Evolutionary conservation across 2,113 vertebrate genomes (phyloP), one percentile per base, ranked within the genome.

Genomic region (Aix galericulata): DNA sequence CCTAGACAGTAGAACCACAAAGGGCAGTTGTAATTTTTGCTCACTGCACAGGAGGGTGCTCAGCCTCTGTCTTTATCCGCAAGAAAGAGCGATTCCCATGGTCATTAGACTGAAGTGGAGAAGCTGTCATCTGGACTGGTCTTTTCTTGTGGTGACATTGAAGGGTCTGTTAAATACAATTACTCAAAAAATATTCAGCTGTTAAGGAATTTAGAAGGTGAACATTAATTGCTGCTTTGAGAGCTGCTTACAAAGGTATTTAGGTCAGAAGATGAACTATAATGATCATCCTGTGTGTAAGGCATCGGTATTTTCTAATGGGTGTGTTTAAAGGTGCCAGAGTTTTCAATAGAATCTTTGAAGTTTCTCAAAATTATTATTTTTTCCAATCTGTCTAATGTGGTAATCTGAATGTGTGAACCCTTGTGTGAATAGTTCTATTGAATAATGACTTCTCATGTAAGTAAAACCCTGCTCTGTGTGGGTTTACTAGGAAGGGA

Each of bases 31-130:
- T 72, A 97, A 79, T 97, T 97, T 96, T 87, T 94, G 91, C 91
- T 97, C 53, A 4, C 81, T 96, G 93, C 95, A 82, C 96, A 96
- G 95, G 96, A 95, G 95, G 96, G 96, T 97, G 96, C 96, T 97
- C 95, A 94, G 62, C 89, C 79, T 91, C 95, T 92, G 58, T 94
- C 66, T 94, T 92, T 89, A 76, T 76, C 62, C 1, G 6, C 62
- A 25, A 72, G 62, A 86, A 93, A 44, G 69, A 86, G 81, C 13
- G 3, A 66, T 68, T 91, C 38, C 81, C 87, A 9, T 55, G 93
- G 44, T 66, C 91, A 73, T 48, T 71, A 44, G 56, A 32, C 46
- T 23, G 40, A 60, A 84, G 86, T 11, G 62, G 34, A 89, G 82
- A 53, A 90, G 71, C 82, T 80, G 44, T 76, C 91, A 73, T 78